Evolutionary conservation across 2,888 invertebrate genomes (phyloP), one percentile per base, ranked within the genome.

Genomic region (Tinea pellionella): DNA sequence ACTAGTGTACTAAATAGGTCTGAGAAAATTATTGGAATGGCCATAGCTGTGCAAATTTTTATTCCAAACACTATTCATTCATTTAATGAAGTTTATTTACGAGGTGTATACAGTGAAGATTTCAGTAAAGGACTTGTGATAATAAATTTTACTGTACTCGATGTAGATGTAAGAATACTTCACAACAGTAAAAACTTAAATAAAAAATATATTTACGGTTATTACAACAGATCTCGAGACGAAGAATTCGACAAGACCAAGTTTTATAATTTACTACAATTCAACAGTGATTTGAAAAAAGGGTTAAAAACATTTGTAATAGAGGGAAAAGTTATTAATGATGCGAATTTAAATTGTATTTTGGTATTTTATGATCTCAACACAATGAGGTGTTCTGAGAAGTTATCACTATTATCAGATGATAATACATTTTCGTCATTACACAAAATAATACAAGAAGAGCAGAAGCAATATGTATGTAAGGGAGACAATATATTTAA

Each of bases 351-450:
- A 55, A 55, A 75, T 61, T 73, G 70, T 61, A 70, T 83, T 16
- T 64, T 82, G 37, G 72, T 84, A 65, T 66, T 76, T 4, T 87
- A 83, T 70, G 78, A 86, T 62, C 74, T 76, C 63, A 61, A 75
- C 43, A 77, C 69, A 65, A 66, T 86, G 2, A 69, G 69, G 63
- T 70, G 76, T 62, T 78, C 83, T n/a, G 79, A 85, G 69, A 75
- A 47, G 47, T 43, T 43, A 41, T 15, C 59, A 13, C 9, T 43
- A 47, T 29, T 19, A 13, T 12, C 47, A 19, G 8, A 12, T 9
- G 24, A 47, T 12, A 47, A 59, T 16, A 59, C 16, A 29, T 75
- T 83, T 63, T 69, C 68, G 43, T 69, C 69, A 62, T 65, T 87
- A 61, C 77, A 80, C 65, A 62, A 60, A 16, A 67, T 78, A 15